Evolutionary conservation across 2,113 vertebrate genomes (phyloP).

Genomic region (Salvelinus fontinalis): DNA sequence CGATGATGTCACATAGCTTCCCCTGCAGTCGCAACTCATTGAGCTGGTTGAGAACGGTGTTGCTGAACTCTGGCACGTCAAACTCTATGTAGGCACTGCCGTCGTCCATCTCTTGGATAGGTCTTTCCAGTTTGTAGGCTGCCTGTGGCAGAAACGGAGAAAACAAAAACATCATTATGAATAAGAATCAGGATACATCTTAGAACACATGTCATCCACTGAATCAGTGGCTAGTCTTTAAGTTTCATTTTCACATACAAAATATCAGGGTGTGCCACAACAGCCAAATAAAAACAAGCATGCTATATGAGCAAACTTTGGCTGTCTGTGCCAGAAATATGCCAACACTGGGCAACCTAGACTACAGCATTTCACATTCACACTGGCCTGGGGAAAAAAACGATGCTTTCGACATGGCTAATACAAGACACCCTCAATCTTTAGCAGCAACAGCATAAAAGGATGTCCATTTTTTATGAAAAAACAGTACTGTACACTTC

Average conservation of each 20-base stretch:
- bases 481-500: too few species aligned
- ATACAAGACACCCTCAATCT: neutral
- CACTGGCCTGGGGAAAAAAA: neutral
- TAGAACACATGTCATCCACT: too few species aligned
- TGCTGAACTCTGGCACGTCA: constrained; percentile 98
- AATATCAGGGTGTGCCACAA: too few species aligned
- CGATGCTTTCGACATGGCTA: neutral
- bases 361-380: constrained; percentile 1
- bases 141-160: constrained; percentile 47
- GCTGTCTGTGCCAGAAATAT: neutral
- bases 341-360: neutral
- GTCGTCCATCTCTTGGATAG: constrained; percentile 90
- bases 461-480: too few species aligned
- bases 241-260: too few species aligned
- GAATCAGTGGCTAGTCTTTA: too few species aligned
- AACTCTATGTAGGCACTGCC: constrained; percentile 97
- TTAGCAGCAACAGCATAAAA: neutral
- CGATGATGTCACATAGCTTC: constrained; percentile 97
- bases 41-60: constrained; percentile 93
- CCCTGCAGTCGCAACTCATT: constrained; percentile 96
- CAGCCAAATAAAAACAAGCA: too few species aligned
- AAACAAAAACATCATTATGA: neutral
- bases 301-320: neutral
- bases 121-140: constrained; percentile 70
- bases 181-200: too few species aligned